Base-by-base conservation (phyloP, 2,113 vertebrate species). In the Australoheros scitulus region DNA sequence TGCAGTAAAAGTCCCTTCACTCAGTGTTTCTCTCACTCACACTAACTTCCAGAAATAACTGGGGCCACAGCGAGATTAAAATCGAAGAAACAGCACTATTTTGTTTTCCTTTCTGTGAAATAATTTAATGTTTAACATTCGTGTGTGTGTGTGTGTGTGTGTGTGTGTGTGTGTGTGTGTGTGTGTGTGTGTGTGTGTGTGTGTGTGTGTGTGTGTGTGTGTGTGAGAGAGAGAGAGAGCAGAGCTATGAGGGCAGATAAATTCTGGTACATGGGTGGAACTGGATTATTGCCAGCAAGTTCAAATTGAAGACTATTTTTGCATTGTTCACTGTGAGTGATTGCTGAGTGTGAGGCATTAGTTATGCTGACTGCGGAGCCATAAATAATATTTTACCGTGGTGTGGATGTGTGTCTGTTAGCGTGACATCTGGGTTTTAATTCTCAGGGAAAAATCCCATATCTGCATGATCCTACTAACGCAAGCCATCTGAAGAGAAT, bases 401-500 rank as follows among this genome's bases (percentile, higher is more conserved):
- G 90, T 34, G 83, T 59, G 82, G 85, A 90, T 83, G 52, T 92
- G 64, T 91, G 88, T 92, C 76, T 88, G 85, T 89, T 84, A 83
- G 88, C 88, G 83, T 94, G 88, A 92, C 92, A 93, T 90, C 87
- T 92, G 91, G 86, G 88, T 88, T 94, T 92, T 93, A 92, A 94
- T 94, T 94, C 90, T 89, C 41, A 38, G 86, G 77, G 80, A 88
- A 88, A 91, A 89, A 84, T 77, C 89, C 86, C 47, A 70, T 90
- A 94, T 94, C 93, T 94, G 91, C 89, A 89, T 91, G 92, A 94
- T 94, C 91, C 87, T 82, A 61, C 91, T 79, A 92, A 92, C 85
- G 38, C 80, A 84, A 92, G 91, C 86, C 92, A 89, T 92, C 89
- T 94, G 93, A 93, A 85, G 86, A 90, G 91, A 94, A 95, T 94